Conservation (phyloP, 2,113 vertebrate genomes). For the Marmota monax region DNA sequence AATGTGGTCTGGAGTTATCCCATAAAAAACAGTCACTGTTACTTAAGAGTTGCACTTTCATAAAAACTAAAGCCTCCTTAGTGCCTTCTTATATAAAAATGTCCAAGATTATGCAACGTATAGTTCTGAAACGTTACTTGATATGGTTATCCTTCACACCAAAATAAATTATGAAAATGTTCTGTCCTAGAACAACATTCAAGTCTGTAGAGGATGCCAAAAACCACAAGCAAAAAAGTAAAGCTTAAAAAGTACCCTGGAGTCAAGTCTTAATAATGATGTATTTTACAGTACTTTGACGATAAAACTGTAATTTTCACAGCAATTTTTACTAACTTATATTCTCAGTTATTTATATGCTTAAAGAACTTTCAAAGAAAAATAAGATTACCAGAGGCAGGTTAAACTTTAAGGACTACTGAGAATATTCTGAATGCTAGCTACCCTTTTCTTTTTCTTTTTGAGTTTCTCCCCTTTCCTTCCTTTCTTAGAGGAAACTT, state of each 20-base stretch:
- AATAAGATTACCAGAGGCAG: neutral
- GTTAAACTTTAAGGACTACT: neutral
- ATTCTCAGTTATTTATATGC: constrained; percentile 26
- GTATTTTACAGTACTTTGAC: constrained; percentile 2
- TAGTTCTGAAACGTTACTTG: constrained; percentile 68
- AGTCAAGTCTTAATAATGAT: constrained; percentile 57
- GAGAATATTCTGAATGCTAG: neutral
- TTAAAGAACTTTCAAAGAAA: constrained; percentile 31
- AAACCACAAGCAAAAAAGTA: constrained; percentile 23
- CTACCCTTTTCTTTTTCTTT: neutral
- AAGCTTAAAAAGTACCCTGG: constrained; percentile 25
- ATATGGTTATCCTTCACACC: constrained; percentile 2
- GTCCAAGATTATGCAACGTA: constrained; percentile 52
- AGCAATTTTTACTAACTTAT: neutral
- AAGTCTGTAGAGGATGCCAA: constrained; percentile 30
- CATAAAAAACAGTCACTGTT: constrained; percentile 81
- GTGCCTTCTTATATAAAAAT: constrained; percentile 68
- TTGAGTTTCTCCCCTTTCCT: neutral
- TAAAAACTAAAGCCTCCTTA: constrained; percentile 67
- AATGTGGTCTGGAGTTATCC: constrained; percentile 79
- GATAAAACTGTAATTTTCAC: constrained; percentile 48
- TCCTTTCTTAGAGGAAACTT: neutral
- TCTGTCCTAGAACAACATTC: constrained; percentile 51
- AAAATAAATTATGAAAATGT: constrained; percentile 59
- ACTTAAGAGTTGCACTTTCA: constrained; percentile 72